Percentiles rank a stretch among this genome's conserved stretches.
phyloP scores from a whole-genome alignment of 2,797 vertebrate genomes.

The Sparidentex hasta region DNA sequence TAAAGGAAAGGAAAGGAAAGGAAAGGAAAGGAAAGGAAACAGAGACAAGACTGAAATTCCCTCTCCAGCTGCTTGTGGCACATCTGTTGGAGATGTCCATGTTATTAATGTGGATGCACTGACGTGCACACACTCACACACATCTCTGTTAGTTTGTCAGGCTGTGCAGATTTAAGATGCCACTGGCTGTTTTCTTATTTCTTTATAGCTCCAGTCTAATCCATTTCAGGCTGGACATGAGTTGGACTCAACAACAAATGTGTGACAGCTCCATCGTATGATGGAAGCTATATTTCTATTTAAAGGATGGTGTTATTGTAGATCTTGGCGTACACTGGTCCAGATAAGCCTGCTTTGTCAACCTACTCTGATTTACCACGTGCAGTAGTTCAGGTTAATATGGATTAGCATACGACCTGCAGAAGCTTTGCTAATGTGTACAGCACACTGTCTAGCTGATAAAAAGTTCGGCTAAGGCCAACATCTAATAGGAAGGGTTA shows the following conservation, averaged over 20 bases:
- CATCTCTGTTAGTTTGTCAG: slow-evolving; percentile 46
- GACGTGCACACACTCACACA: slow-evolving; percentile 22
- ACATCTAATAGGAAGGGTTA: slow-evolving; percentile 7
- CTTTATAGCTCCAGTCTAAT: slow-evolving; percentile 49
- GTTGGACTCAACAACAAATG: slow-evolving; percentile 49
- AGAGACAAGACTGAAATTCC: slow-evolving; percentile 73
- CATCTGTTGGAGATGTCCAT: slow-evolving; percentile 68
- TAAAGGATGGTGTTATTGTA: slow-evolving; percentile 12
- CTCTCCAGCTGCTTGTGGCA: slow-evolving; percentile 74
- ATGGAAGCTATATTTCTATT: slow-evolving; percentile 20
- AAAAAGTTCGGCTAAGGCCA: slow-evolving; percentile 32
- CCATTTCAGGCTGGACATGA: slow-evolving; percentile 54
- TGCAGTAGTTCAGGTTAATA: slow-evolving; percentile 23
- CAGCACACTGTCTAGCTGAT: slow-evolving; percentile 23
- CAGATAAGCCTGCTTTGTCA: slow-evolving; percentile 37
- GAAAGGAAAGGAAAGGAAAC: too few species aligned
- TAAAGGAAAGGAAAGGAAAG: too few species aligned
- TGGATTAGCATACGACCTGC: slow-evolving; percentile 36
- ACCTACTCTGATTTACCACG: slow-evolving; percentile 37
- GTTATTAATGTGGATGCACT: slow-evolving; percentile 48
- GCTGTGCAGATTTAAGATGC: slow-evolving; percentile 66
- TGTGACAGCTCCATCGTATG: slow-evolving; percentile 31
- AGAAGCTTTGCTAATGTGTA: slow-evolving; percentile 40
- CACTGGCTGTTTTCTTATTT: slow-evolving; percentile 38
- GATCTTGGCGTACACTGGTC: slow-evolving; percentile 33